A percentile compares a stretch with the other conserved stretches of the same genome.
Conservation (phyloP, 2,113 vertebrate genomes). For the Isurus oxyrinchus region DNA sequence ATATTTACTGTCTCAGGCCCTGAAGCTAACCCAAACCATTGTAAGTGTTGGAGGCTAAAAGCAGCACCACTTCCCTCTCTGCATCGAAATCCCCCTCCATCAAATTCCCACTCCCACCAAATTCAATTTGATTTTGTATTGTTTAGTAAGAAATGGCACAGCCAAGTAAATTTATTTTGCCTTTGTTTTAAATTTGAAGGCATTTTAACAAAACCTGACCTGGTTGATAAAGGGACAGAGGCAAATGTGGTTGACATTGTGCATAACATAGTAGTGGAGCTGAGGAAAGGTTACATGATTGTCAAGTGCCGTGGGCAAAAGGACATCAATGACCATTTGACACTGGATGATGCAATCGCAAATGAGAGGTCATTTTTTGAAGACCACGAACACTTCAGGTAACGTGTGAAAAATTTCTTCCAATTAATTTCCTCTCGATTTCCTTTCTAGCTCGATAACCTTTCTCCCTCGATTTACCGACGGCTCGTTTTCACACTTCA, state of each 20-base stretch:
- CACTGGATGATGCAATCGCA: slow-evolving; percentile 59
- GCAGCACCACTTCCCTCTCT: too few species aligned
- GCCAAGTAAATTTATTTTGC: neutral
- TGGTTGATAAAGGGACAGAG: slow-evolving; percentile 77
- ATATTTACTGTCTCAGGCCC: too few species aligned
- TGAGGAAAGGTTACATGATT: slow-evolving; percentile 83
- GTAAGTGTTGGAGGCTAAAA: too few species aligned
- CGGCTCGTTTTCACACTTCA: neutral
- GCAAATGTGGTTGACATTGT: slow-evolving; percentile 57
- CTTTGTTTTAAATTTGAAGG: slow-evolving; percentile 51
- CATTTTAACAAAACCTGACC: slow-evolving; percentile 82
- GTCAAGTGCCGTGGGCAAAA: slow-evolving; percentile 79
- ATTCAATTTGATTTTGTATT: neutral
- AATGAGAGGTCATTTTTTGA: slow-evolving; percentile 70
- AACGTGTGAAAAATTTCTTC: neutral
- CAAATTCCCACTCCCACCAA: neutral
- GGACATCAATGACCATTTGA: slow-evolving; percentile 57
- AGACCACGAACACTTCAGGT: slow-evolving; percentile 65
- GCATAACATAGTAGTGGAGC: slow-evolving; percentile 59
- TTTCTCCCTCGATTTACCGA: neutral
- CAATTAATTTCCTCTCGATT: neutral
- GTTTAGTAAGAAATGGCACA: neutral
- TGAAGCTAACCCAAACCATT: too few species aligned
- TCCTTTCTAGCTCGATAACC: neutral
- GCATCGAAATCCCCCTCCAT: neutral